phyloP scores from a whole-genome alignment of 2,113 vertebrate genomes.

The Noturus placidus region DNA sequence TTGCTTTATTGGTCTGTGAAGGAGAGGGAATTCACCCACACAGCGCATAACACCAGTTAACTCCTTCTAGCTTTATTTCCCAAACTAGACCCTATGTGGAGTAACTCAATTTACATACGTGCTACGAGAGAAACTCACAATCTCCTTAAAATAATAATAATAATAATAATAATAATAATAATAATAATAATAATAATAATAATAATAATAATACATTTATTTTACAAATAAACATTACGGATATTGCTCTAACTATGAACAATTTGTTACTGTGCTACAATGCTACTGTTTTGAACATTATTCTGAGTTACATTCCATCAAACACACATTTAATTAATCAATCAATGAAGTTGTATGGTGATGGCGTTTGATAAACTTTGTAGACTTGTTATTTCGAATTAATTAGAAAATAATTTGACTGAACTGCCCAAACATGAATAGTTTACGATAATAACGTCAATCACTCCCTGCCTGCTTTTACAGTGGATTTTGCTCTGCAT shows the following conservation, averaged over 20 bases:
- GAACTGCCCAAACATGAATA: background rate
- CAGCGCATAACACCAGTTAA: background rate
- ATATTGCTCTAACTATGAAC: background rate
- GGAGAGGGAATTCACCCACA: background rate
- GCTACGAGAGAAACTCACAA: background rate
- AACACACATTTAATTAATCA: background rate
- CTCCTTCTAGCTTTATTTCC: background rate
- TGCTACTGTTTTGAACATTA: background rate
- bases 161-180: no score
- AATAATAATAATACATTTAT: no score
- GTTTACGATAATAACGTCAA: no score
- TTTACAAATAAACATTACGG: background rate
- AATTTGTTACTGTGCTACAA: no score
- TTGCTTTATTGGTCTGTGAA: background rate
- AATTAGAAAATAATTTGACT: background rate
- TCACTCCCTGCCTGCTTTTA: conserved; percentile 51
- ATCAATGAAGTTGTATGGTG: background rate
- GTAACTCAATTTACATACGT: background rate
- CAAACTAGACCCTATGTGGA: background rate
- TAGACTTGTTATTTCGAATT: conserved; percentile 1
- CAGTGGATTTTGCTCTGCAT: conserved; percentile 83
- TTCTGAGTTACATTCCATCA: background rate
- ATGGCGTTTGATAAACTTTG: background rate
- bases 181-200: no score
- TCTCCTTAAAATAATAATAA: no score